Evolutionary conservation across 2,888 invertebrate genomes (phyloP).

Genomic region (Troides oblongomaculatus): DNA sequence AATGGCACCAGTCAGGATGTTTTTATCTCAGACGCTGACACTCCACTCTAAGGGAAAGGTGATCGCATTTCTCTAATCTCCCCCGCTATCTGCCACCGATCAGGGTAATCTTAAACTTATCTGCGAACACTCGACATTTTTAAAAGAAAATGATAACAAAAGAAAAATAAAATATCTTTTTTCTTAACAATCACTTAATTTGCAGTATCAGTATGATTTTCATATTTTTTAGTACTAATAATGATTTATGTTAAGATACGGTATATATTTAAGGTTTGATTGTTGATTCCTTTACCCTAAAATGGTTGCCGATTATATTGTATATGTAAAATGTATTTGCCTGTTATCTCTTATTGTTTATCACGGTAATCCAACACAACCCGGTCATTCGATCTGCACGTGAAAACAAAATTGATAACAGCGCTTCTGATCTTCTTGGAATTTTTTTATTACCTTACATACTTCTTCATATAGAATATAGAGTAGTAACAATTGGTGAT

Average conservation of each 20-base stretch:
- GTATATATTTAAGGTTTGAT: too few species aligned
- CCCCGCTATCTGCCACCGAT: constrained; percentile 13
- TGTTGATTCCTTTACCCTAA: not conserved
- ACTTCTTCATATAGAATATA: not conserved
- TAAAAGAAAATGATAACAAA: not conserved
- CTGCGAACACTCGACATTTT: not conserved
- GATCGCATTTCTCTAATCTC: constrained; percentile 19
- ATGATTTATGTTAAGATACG: too few species aligned
- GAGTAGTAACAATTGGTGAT: too few species aligned
- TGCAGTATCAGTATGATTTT: too few species aligned
- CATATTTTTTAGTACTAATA: too few species aligned
- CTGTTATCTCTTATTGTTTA: constrained; percentile 3
- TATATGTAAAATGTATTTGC: constrained; percentile 3
- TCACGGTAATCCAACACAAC: constrained; percentile 12
- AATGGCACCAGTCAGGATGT: constrained; percentile 9
- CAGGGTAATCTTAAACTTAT: constrained; percentile 11
- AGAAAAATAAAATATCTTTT: too few species aligned
- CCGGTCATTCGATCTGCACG: constrained; percentile 11
- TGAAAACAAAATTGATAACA: constrained; percentile 9
- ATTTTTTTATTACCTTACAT: constrained; percentile 4
- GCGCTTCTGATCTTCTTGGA: not conserved
- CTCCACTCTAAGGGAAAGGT: constrained; percentile 14
- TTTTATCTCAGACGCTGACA: constrained; percentile 10
- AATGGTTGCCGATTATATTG: not conserved
- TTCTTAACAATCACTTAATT: too few species aligned